phyloP scores from a whole-genome alignment of 2,888 invertebrate species.

The Orchesella flavescens region DNA sequence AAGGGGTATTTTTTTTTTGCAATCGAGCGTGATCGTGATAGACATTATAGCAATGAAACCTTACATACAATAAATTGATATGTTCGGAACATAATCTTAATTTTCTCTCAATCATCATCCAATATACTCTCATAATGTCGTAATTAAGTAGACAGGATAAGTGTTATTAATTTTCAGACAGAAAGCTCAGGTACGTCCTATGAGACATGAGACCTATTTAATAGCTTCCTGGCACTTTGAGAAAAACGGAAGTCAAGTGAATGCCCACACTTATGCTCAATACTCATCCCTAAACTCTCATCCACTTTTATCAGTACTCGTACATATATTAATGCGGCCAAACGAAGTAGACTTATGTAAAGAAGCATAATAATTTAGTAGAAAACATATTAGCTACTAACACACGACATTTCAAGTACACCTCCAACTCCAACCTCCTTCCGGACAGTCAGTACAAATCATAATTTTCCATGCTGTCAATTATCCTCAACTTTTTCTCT shows the following conservation, averaged over 20 bases:
- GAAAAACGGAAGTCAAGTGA: conserved; percentile 41
- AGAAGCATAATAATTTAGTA: not conserved
- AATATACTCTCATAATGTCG: not conserved
- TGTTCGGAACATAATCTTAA: no score
- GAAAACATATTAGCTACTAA: not conserved
- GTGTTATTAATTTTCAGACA: conserved; percentile 42
- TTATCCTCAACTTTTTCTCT: not conserved
- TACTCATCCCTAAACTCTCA: not conserved
- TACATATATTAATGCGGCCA: conserved; percentile 26
- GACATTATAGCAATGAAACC: no score
- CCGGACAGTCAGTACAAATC: conserved; percentile 16
- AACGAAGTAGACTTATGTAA: no score
- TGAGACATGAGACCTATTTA: no score
- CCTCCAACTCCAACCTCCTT: not conserved
- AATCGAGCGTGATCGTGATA: no score
- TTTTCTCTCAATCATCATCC: not conserved
- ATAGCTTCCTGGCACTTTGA: not conserved
- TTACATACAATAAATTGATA: no score
- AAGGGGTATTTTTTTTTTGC: no score
- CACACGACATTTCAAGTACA: conserved; percentile 17
- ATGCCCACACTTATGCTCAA: conserved; percentile 17
- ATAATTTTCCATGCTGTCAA: conserved; percentile 12
- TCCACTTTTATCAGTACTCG: not conserved
- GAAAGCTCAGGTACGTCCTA: conserved; percentile 39
- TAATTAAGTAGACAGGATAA: conserved; percentile 34